Evolutionary conservation across 2,113 vertebrate genomes (phyloP), one percentile per base, ranked within the genome.

Genomic region (Varanus salvator): DNA sequence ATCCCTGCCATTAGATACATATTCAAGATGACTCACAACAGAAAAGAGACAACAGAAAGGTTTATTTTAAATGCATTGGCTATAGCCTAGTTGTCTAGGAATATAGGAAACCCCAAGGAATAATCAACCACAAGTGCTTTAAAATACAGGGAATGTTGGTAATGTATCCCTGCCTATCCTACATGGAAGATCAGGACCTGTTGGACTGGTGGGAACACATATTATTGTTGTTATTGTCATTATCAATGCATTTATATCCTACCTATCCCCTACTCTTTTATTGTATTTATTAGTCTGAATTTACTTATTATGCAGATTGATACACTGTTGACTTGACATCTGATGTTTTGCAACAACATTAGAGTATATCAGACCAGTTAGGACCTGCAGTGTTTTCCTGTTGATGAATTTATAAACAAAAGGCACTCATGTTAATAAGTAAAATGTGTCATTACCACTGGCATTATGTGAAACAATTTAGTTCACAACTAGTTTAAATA

Each of bases 381-480:
- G 4, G 76, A 44, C 31, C 76, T 71, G 76, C 4, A 60, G 80
- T 87, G 60, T n/a, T 50, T 78, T 75, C 75, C 15, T 85, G 68
- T 38, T 1, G 71, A 89, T 87, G 8, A 48, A 52, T 87, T 88
- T 88, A 85, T 84, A 88, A 78, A 91, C 57, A 44, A 89, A 80
- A 66, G 44, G 48, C n/a, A 29, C 8, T 0, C 21, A 69, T 57
- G 80, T 4, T 81, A 60, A 78, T 91, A 78, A 4, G 57, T 76
- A 80, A 66, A 72, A 14, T 3, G 15, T 50, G 4, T 71, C n/a
- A 2, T 71, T 52, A 57, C 74, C 27, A 4, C 2, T 60, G 77
- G 12, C 75, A 21, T 31, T 89, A 17, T 29, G 0, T 81, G 92
- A 92, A 85, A 57, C 0, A 1, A 48, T 54, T 80, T 87, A 12